A percentile compares a stretch with the other conserved stretches of the same genome.
phyloP scores from a whole-genome alignment of 92 coral and sea anemone species.

The Plumapathes pennacea region DNA sequence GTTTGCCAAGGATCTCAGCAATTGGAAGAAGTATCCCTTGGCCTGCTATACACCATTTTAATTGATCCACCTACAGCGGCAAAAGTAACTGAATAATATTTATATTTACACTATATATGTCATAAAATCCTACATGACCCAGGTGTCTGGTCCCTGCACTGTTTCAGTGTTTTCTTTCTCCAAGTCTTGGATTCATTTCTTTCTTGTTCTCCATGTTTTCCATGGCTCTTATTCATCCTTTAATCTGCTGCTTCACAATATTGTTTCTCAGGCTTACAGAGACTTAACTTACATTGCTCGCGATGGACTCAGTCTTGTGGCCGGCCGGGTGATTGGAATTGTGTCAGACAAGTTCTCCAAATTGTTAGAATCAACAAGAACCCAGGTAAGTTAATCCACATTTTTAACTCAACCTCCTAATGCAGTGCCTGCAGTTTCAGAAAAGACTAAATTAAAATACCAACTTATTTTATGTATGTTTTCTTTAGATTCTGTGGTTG shows the following conservation, averaged over 20 bases:
- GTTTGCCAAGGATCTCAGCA: slow-evolving; percentile 77
- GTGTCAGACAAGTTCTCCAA: slow-evolving; percentile 86
- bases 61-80: slow-evolving; percentile 71
- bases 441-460: not conserved
- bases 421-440: not conserved
- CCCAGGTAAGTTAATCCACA: slow-evolving; percentile 61
- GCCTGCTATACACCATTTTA: slow-evolving; percentile 75
- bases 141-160: too few relatives aligned
- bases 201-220: not conserved
- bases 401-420: not conserved
- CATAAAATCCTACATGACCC: too few relatives aligned
- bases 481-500: slow-evolving; percentile 76
- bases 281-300: slow-evolving; percentile 88
- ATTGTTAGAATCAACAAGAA: slow-evolving; percentile 62
- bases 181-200: not conserved
- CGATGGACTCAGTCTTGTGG: slow-evolving; percentile 77
- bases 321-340: slow-evolving; percentile 64
- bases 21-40: slow-evolving; percentile 90
- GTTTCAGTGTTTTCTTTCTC: too few relatives aligned
- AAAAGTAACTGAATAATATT: slow-evolving; percentile 38
- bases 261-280: slow-evolving; percentile 69
- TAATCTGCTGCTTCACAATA: not conserved
- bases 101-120: too few relatives aligned
- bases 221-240: not conserved
- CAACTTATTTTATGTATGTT: not conserved